Conservation (phyloP, 2,888 invertebrate genomes). For the Leptogaster cylindrica region DNA sequence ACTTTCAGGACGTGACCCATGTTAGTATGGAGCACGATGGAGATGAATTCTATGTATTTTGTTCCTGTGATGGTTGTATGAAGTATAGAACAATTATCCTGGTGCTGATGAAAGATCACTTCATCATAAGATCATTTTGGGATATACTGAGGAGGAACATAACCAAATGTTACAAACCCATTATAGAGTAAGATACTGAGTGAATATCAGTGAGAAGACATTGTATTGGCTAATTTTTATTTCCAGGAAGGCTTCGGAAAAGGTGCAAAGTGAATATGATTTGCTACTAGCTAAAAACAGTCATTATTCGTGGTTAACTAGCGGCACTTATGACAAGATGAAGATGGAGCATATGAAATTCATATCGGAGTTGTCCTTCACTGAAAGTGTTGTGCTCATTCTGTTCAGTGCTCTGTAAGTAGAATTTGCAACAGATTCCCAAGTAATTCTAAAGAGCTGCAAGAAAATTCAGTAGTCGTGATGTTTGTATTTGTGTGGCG, state of each 20-base stretch:
- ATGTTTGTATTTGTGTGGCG: no score
- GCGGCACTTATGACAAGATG: slow-evolving; percentile 58
- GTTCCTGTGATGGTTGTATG: slow-evolving; percentile 59
- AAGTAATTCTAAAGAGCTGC: no score
- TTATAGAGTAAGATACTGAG: slow-evolving; percentile 58
- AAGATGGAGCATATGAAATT: slow-evolving; percentile 60
- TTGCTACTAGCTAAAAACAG: no score
- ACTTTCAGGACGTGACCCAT: slow-evolving; percentile 54
- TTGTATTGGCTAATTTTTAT: background rate
- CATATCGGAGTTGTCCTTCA: slow-evolving; percentile 59
- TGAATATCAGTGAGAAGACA: no score
- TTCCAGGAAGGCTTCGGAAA: slow-evolving; percentile 1
- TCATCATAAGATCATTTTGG: slow-evolving; percentile 59
- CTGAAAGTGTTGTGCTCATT: slow-evolving; percentile 60
- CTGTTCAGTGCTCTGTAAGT: slow-evolving; percentile 60
- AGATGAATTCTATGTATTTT: slow-evolving; percentile 59
- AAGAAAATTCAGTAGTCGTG: no score
- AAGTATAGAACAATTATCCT: slow-evolving; percentile 60
- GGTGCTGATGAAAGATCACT: slow-evolving; percentile 59
- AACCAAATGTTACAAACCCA: slow-evolving; percentile 58
- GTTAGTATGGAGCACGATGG: slow-evolving; percentile 57
- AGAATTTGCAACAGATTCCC: no score
- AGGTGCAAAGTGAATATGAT: slow-evolving; percentile 57
- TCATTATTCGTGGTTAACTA: slow-evolving; percentile 59
- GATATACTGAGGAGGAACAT: slow-evolving; percentile 58